phyloP scores from a whole-genome alignment of 2,888 invertebrate genomes.

The Biston betularia region DNA sequence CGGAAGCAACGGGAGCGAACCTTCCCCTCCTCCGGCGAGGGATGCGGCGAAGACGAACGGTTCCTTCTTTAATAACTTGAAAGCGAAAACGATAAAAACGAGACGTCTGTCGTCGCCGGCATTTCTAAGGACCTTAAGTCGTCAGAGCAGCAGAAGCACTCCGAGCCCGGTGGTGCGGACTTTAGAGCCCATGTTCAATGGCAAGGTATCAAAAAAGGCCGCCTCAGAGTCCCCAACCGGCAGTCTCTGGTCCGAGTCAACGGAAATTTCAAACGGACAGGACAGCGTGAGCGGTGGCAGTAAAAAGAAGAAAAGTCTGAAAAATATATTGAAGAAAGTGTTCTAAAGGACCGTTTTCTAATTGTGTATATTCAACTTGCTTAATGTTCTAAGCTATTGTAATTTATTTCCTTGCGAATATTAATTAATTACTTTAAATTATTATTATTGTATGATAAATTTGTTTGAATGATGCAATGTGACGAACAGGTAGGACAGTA shows the following conservation, averaged over 20 bases:
- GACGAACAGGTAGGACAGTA: conserved; percentile 1
- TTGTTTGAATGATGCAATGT: conserved; percentile 37
- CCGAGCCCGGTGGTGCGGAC: conserved; percentile 72
- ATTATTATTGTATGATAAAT: conserved; percentile 65
- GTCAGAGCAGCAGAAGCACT: conserved; percentile 78
- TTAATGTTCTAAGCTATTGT: conserved; percentile 64
- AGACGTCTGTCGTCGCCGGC: conserved; percentile 87
- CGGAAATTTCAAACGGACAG: conserved; percentile 76
- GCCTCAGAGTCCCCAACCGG: conserved; percentile 79
- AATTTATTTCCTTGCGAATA: conserved; percentile 78
- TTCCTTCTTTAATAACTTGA: conserved; percentile 78
- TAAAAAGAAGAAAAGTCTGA: conserved; percentile 89
- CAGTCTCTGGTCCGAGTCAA: conserved; percentile 81
- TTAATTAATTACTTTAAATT: conserved; percentile 64
- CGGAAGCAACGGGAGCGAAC: conserved; percentile 53
- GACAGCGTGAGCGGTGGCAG: conserved; percentile 60
- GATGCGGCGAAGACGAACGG: conserved; percentile 78
- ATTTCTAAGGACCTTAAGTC: conserved; percentile 85
- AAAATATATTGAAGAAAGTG: conserved; percentile 92
- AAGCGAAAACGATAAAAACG: conserved; percentile 80
- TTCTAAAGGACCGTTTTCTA: conserved; percentile 83
- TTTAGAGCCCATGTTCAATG: conserved; percentile 73
- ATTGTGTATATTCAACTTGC: conserved; percentile 41
- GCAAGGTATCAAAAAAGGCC: conserved; percentile 68
- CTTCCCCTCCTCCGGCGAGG: conserved; percentile 58